Conservation (phyloP, 2,113 vertebrate species). For the Aythya baeri region DNA sequence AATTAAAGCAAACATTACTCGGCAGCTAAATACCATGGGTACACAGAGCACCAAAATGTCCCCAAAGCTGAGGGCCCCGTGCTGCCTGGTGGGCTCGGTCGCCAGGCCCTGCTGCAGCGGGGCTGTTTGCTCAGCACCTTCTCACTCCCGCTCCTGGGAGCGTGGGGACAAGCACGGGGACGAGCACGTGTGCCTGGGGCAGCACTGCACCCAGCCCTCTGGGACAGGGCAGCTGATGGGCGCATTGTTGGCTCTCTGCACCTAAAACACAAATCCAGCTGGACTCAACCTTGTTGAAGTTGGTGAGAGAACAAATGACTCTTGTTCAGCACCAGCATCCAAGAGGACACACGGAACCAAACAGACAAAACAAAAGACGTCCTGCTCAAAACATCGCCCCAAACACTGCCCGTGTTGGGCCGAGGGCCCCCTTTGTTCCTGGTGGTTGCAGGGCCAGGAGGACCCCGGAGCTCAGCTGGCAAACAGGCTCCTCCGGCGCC, state of each 20-base stretch:
- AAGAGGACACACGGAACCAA: background rate
- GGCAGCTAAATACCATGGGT: background rate
- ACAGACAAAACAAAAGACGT: background rate
- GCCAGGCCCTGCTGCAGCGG: background rate
- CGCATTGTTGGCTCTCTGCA: background rate
- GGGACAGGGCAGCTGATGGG: background rate
- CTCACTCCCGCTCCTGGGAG: background rate
- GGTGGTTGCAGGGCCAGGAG: background rate
- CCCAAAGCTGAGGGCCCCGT: background rate
- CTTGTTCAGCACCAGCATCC: constrained; percentile 8
- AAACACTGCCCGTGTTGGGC: accelerated
- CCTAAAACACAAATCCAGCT: constrained; percentile 16
- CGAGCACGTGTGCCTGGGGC: background rate
- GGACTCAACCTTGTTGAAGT: background rate
- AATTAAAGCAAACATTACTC: constrained; percentile 19
- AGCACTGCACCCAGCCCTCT: background rate
- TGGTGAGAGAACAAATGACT: background rate
- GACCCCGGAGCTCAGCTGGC: background rate
- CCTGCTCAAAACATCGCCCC: background rate
- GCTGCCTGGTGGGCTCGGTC: background rate
- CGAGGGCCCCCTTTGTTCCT: background rate
- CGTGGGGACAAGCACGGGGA: too few relatives aligned
- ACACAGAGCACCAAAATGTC: background rate
- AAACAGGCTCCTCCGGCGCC: background rate
- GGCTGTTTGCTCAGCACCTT: background rate